Conservation (phyloP, 2,888 invertebrate genomes). For the Euzophera pinguis region DNA sequence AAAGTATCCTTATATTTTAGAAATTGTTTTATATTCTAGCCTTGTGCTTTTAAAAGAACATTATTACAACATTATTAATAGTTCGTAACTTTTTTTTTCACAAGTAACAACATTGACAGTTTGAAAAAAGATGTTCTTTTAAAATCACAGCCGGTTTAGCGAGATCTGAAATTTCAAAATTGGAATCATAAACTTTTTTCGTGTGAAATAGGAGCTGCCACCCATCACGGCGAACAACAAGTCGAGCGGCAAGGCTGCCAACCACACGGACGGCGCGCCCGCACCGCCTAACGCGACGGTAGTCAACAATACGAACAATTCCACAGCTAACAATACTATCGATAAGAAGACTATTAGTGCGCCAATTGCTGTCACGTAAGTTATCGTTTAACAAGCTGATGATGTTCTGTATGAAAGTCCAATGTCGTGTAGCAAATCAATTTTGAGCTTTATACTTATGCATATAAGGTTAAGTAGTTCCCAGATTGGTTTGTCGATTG, state of each 20-base stretch:
- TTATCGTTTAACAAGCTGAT: too few species aligned
- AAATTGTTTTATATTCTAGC: background rate
- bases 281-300: slow-evolving; percentile 27
- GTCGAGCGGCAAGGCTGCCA: slow-evolving; percentile 36
- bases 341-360: slow-evolving; percentile 74
- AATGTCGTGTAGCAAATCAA: too few species aligned
- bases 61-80: too few species aligned
- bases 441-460: too few species aligned
- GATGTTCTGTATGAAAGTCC: too few species aligned
- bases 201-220: slow-evolving; percentile 59
- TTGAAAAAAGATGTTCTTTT: background rate
- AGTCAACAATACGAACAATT: slow-evolving; percentile 42
- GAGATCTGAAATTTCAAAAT: too few species aligned
- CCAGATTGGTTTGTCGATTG: too few species aligned
- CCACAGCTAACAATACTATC: slow-evolving; percentile 60
- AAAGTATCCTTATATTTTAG: slow-evolving; percentile 7
- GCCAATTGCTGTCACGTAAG: slow-evolving; percentile 75
- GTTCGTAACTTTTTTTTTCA: too few species aligned
- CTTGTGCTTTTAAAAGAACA: too few species aligned
- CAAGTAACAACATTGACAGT: too few species aligned
- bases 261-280: slow-evolving; percentile 45
- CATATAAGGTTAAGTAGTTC: too few species aligned
- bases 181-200: too few species aligned
- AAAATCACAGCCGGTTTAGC: background rate
- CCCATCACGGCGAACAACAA: slow-evolving; percentile 68